Evolutionary conservation across 2,113 vertebrate species (phyloP).

Genomic region (Cephalopholis sonnerati): DNA sequence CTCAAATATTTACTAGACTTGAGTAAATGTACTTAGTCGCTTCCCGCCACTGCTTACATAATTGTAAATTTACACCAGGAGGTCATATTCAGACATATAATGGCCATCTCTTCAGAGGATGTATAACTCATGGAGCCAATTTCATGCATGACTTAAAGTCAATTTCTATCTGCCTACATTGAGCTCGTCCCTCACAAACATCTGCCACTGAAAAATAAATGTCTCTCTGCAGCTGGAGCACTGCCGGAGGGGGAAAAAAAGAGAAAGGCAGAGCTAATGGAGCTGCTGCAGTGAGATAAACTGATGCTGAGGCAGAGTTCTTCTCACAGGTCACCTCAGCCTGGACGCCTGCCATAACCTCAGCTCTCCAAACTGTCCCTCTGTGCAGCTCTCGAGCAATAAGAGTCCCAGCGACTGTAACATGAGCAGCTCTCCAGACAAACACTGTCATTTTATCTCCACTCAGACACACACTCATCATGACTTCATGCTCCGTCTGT

Average conservation of each 20-base stretch:
- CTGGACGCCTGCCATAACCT: conserved; percentile 42
- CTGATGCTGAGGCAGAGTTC: neutral
- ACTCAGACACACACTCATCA: neutral
- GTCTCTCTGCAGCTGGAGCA: neutral
- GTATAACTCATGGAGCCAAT: neutral
- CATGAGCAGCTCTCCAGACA: neutral
- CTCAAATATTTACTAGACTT: neutral
- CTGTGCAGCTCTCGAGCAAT: neutral
- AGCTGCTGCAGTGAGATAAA: conserved; percentile 19
- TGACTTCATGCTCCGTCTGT: neutral
- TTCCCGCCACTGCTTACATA: neutral
- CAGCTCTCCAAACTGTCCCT: conserved; percentile 15
- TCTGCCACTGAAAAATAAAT: neutral
- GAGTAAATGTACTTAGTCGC: neutral
- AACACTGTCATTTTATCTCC: neutral
- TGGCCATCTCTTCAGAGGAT: neutral
- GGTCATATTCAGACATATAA: neutral
- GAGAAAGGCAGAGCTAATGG: conserved; percentile 5
- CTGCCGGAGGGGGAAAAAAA: neutral
- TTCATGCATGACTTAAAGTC: conserved; percentile 44
- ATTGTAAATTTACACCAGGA: neutral
- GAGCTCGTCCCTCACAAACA: neutral
- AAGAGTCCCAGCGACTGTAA: conserved; percentile 27
- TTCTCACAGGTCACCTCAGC: conserved; percentile 24
- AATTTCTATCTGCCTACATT: neutral